Percentiles rank a stretch among this genome's conserved stretches.
These are phyloP conservation scores for Phacellophora camtschatica DNA, from an alignment of 30 jellyfish, hydroid and myxozoan species.

Conservation along the genomic window DNA sequence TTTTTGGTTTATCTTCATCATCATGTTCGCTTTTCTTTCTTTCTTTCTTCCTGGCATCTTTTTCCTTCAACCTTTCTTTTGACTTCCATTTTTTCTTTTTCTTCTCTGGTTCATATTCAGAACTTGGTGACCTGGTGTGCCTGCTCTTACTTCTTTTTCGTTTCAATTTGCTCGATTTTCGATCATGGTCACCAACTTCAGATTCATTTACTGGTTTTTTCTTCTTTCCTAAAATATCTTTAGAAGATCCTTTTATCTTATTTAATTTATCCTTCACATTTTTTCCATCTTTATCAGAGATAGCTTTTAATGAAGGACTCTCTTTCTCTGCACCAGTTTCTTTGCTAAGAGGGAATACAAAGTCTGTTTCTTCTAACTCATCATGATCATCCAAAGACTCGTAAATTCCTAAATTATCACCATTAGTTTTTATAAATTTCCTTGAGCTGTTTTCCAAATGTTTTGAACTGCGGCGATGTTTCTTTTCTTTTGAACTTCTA, in stretches of 20 bases:
- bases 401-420: background rate
- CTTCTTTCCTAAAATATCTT: too few relatives aligned
- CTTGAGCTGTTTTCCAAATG: background rate
- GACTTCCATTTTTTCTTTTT: conserved; percentile 36
- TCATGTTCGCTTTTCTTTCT: background rate
- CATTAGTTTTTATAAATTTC: background rate
- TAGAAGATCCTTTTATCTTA: background rate
- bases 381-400: background rate
- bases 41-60: background rate
- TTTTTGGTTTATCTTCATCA: background rate
- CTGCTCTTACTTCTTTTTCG: conserved; percentile 32
- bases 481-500: background rate
- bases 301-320: background rate
- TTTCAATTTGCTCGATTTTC: conserved; percentile 5
- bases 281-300: background rate
- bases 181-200: background rate
- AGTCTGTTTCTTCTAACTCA: background rate
- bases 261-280: background rate
- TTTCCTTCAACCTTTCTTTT: background rate
- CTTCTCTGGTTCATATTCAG: conserved; percentile 43
- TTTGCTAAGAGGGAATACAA: conserved; percentile 23
- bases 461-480: background rate
- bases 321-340: background rate
- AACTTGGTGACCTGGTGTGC: conserved; percentile 26
- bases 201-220: background rate